Base-by-base conservation (phyloP, 2,888 invertebrate species). In the Drosophila acutilabella region DNA sequence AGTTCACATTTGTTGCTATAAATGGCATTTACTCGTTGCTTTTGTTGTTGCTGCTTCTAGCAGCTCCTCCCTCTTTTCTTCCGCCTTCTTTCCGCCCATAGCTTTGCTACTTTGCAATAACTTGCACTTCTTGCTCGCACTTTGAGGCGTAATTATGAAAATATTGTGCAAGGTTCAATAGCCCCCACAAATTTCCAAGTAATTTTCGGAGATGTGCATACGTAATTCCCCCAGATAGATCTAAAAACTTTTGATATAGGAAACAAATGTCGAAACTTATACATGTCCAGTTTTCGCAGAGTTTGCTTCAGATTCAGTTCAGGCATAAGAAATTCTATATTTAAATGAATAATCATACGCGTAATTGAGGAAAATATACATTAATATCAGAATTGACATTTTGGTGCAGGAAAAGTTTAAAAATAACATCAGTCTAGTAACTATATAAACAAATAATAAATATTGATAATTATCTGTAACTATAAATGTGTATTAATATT, bases 81-180 rank as follows among this genome's bases (percentile, higher is more conserved):
- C 52, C 60, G 62, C 53, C 66, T 23, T 36, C 53, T 30, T 30
- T 52, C n/a, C 14, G 42, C 45, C 6, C 48, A 52, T 14, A 41
- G 4, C 4, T 30, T 30, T 36, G 23, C 42, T 42, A 56, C 58
- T 71, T 75, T 74, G 76, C 72, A 73, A 73, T 73, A 56, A 64
- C 53, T 73, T 69, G 48, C 57, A 52, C 54, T 52, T 67, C 42
- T 40, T 67, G 57, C 40, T 64, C 58, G 58, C 52, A 73, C 61
- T 70, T 70, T 64, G 79, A 61, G 65, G 58, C 71, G 74, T 79
- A 87, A 87, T 85, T 88, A 87, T 87, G 88, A 87, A 83, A 77
- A 81, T 85, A 81, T 83, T 83, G 88, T 81, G 83, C 85, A 85
- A 83, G 85, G 83, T 83, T 83, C 87, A 87, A 79, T 75, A 81